These are phyloP conservation scores for Penaeus japonicus DNA, from an alignment of 1,140 invertebrate species.

Conservation along the genomic window DNA sequence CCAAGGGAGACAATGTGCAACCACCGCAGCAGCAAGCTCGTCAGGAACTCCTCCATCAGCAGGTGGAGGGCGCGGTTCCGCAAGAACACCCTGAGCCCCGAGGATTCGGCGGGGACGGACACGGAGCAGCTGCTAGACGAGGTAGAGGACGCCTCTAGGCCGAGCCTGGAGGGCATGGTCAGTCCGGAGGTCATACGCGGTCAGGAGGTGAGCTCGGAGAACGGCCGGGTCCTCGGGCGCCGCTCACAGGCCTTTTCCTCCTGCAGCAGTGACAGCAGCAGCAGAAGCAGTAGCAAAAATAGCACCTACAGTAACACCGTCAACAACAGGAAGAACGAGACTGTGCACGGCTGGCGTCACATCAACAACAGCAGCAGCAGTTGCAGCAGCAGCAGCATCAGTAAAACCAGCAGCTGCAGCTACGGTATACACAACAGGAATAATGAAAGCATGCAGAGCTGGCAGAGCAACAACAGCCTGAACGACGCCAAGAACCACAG, in stretches of 20 bases:
- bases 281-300: background rate
- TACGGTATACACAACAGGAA: constrained; percentile 16
- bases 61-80: constrained; percentile 47
- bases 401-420: constrained; percentile 3
- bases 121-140: constrained; percentile 47
- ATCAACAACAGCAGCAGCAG: background rate
- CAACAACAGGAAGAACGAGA: constrained; percentile 14
- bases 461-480: background rate
- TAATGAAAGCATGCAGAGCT: background rate
- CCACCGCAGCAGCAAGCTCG: constrained; percentile 39
- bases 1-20: constrained; percentile 40
- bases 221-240: background rate
- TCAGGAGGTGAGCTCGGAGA: background rate
- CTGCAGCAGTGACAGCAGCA: constrained; percentile 2
- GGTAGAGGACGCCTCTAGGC: background rate
- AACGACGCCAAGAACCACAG: background rate
- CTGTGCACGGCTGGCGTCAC: too few species aligned
- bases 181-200: background rate
- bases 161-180: background rate
- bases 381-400: constrained; percentile 4
- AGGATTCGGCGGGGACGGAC: constrained; percentile 33
- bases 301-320: background rate
- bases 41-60: constrained; percentile 46
- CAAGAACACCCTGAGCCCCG: constrained; percentile 22
- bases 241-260: background rate